Percentiles rank a stretch among this genome's conserved stretches.
Evolutionary conservation across 64 coral and sea anemone genomes (phyloP).

Genomic region (Anthopleura sola): DNA sequence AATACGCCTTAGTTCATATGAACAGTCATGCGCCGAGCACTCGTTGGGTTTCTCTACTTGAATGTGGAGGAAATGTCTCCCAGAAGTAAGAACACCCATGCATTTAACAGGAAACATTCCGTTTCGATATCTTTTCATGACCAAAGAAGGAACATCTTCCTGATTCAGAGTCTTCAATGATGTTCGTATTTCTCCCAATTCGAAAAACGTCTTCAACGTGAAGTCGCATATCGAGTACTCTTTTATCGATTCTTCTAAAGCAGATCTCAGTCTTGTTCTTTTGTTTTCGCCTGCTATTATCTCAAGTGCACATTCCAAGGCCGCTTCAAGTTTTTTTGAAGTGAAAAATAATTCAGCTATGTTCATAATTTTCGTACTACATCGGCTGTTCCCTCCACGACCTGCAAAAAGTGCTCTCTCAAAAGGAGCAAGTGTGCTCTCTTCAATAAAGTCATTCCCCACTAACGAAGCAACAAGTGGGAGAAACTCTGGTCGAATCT

Average conservation of each 20-base stretch:
- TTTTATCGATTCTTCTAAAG: conserved; percentile 36
- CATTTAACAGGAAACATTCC: conserved; percentile 41
- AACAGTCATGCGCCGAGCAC: conserved; percentile 46
- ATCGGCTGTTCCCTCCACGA: background rate
- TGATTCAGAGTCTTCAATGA: background rate
- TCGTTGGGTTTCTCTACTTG: conserved; percentile 57
- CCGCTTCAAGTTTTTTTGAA: conserved; percentile 21
- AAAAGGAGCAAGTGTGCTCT: conserved; percentile 43
- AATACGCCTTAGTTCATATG: conserved; percentile 36
- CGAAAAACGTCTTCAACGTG: conserved; percentile 35
- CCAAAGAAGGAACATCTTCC: conserved; percentile 12
- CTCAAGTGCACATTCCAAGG: conserved; percentile 34
- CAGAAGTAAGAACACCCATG: conserved; percentile 32
- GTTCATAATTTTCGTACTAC: conserved; percentile 1
- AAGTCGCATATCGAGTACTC: conserved; percentile 41
- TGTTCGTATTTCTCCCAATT: conserved; percentile 17
- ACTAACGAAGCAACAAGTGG: conserved; percentile 74
- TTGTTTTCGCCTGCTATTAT: background rate
- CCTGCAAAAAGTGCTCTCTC: conserved; percentile 16
- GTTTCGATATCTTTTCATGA: conserved; percentile 41
- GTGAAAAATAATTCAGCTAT: conserved; percentile 28
- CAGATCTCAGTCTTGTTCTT: conserved; percentile 13
- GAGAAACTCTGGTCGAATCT: conserved; percentile 46
- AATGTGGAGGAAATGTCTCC: conserved; percentile 20
- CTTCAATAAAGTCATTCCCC: conserved; percentile 69